These are phyloP conservation scores for Griposia aprilina DNA, from an alignment of 2,888 invertebrate genomes.

Conservation along the genomic window DNA sequence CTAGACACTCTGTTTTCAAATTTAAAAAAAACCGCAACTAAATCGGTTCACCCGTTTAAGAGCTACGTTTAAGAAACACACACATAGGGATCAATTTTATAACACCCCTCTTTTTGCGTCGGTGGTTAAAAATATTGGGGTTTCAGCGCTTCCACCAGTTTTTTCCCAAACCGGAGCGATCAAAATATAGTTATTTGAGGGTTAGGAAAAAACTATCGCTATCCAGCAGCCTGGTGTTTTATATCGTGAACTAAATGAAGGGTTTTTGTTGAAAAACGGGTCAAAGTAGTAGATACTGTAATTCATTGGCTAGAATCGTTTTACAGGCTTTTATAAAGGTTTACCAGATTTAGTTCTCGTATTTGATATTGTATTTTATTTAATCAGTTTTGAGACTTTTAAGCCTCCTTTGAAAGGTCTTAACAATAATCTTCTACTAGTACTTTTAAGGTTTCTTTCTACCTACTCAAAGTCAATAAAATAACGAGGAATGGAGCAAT, in stretches of 20 bases:
- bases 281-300: background rate
- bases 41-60: too few species aligned
- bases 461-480: background rate
- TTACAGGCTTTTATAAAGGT: background rate
- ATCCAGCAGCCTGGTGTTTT: constrained; percentile 34
- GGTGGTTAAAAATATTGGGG: constrained; percentile 50
- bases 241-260: constrained; percentile 16
- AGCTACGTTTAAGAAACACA: too few species aligned
- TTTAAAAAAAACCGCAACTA: too few species aligned
- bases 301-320: background rate
- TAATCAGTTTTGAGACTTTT: background rate
- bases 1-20: too few species aligned
- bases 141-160: constrained; percentile 37
- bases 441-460: background rate
- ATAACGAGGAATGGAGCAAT: background rate
- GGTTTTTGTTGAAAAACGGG: constrained; percentile 23
- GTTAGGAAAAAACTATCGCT: constrained; percentile 46
- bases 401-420: background rate
- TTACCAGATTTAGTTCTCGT: background rate
- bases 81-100: too few species aligned
- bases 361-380: constrained; percentile 12
- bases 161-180: constrained; percentile 45
- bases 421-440: background rate
- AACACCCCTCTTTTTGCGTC: background rate
- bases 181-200: constrained; percentile 51